Conservation (phyloP, 1,140 invertebrate species). For the roundworm (Caenorhabditis elegans) region WBcel235 BX284605.5:6204001-6204500, state of each 20-base stretch:
- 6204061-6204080: not conserved
- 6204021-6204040: not conserved
- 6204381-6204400: conserved; percentile 5
- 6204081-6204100: not conserved
- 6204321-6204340: conserved; percentile 27
- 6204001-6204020: too few relatives aligned
- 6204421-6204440: conserved; percentile 22
- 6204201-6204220: conserved; percentile 22
- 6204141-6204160: not conserved
- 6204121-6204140: conserved; percentile 19
- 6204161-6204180: conserved; percentile 27
- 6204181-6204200: conserved; percentile 1
- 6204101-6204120: not conserved
- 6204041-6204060: not conserved
- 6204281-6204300: not conserved
- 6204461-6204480: not conserved
- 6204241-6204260: not conserved
- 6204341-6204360: conserved; percentile 23
- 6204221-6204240: conserved; percentile 15
- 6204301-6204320: conserved; percentile 27
- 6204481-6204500: not conserved
- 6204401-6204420: not conserved
- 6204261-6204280: not conserved
- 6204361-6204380: not conserved
- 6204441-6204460: conserved; percentile 8